Conservation (phyloP, 2,797 vertebrate genomes). For the Gallinago nigripennis region DNA sequence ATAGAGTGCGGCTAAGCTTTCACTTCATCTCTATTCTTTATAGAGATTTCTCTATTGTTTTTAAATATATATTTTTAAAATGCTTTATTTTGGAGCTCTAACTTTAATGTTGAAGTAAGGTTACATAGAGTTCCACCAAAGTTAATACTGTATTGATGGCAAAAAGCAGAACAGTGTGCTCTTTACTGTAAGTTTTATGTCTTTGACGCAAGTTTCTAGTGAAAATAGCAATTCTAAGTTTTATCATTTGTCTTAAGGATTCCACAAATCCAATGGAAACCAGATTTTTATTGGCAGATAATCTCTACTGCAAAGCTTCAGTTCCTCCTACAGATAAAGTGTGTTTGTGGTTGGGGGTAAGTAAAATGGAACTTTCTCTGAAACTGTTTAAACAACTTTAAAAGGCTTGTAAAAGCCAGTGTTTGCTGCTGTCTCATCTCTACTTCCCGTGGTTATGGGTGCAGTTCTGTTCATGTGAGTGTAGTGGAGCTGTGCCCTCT, state of each 20-base stretch:
- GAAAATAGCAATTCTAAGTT: slow-evolving; percentile 44
- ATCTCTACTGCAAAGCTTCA: slow-evolving; percentile 94
- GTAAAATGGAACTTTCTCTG: slow-evolving; percentile 59
- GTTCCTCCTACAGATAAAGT: slow-evolving; percentile 97
- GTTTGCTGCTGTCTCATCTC: background rate
- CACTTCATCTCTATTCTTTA: background rate
- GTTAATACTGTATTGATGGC: background rate
- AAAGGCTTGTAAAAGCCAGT: background rate
- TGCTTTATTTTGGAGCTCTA: background rate
- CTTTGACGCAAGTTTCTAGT: background rate
- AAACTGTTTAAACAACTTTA: background rate
- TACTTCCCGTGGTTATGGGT: rapidly evolving
- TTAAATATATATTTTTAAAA: background rate
- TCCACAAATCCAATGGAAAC: slow-evolving; percentile 92
- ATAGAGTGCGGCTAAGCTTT: slow-evolving; percentile 21
- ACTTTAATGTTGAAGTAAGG: background rate
- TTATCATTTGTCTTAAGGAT: slow-evolving; percentile 79
- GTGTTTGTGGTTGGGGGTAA: slow-evolving; percentile 98
- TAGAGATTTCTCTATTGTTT: background rate
- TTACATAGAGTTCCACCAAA: background rate
- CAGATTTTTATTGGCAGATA: slow-evolving; percentile 95
- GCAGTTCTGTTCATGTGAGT: rapidly evolving
- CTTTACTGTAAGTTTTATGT: slow-evolving; percentile 12
- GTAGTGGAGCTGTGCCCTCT: rapidly evolving
- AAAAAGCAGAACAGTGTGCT: slow-evolving; percentile 44